Evolutionary conservation across 2,888 invertebrate species (phyloP).

Genomic region (Hoplodrina ambigua): DNA sequence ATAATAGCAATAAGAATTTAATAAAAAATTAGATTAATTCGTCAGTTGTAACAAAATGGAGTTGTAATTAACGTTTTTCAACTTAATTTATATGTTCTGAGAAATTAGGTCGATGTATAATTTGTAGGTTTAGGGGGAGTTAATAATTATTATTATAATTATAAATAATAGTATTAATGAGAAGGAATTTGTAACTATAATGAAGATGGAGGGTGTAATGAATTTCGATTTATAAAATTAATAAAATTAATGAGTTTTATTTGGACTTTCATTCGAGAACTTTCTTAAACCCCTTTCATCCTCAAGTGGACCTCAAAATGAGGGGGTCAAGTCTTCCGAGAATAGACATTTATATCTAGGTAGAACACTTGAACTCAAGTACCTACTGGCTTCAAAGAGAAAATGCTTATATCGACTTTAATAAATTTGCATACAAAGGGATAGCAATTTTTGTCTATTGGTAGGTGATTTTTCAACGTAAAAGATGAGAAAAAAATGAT

Average conservation of each 20-base stretch:
- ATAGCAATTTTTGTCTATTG: conserved; percentile 43
- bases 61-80: conserved; percentile 82
- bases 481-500: conserved; percentile 6
- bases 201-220: conserved; percentile 86
- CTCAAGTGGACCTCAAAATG: conserved; percentile 53
- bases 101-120: conserved; percentile 84
- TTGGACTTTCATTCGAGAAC: conserved; percentile 68
- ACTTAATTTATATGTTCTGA: conserved; percentile 84
- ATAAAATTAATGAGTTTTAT: conserved; percentile 90
- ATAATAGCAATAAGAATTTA: conserved; percentile 83
- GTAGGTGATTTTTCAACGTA: conserved; percentile 17
- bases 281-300: conserved; percentile 56
- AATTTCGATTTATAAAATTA: conserved; percentile 90
- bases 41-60: conserved; percentile 73
- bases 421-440: conserved; percentile 58
- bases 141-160: conserved; percentile 80
- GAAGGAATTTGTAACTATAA: conserved; percentile 90
- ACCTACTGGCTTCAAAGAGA: conserved; percentile 55
- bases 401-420: conserved; percentile 53
- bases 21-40: conserved; percentile 70
- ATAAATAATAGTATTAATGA: conserved; percentile 84
- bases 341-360: conserved; percentile 57
- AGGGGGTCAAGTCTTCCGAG: conserved; percentile 51
- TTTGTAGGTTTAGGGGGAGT: conserved; percentile 84
- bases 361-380: conserved; percentile 57